These are phyloP conservation scores for Sinelater perroti DNA, from an alignment of 2,888 invertebrate genomes.

Conservation along the genomic window DNA sequence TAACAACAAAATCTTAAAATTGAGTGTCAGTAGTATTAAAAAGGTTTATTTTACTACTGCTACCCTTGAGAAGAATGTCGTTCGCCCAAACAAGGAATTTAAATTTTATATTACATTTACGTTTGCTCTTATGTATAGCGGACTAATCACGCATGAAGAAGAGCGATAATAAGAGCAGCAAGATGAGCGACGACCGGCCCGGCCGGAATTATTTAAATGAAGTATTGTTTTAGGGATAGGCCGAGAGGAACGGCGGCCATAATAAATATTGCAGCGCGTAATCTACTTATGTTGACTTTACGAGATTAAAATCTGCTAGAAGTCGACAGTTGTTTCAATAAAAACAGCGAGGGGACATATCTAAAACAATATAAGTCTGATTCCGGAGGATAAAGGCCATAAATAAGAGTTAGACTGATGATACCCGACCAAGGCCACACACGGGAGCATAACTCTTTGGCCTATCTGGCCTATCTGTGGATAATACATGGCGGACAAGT, in stretches of 20 bases:
- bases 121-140: no score
- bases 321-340: constrained; percentile 33
- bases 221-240: constrained; percentile 29
- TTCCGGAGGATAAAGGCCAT: constrained; percentile 53
- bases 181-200: no score
- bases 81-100: no score
- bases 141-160: no score
- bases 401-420: constrained; percentile 51
- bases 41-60: no score
- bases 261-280: constrained; percentile 30
- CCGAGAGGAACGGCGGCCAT: constrained; percentile 1
- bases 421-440: constrained; percentile 55
- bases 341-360: constrained; percentile 43
- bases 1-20: no score
- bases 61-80: no score
- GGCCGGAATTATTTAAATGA: constrained; percentile 30
- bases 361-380: constrained; percentile 53
- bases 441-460: constrained; percentile 54
- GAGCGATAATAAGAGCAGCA: no score
- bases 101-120: no score
- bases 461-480: constrained; percentile 55
- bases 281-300: constrained; percentile 34
- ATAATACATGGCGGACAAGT: constrained; percentile 55
- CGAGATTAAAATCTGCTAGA: constrained; percentile 33
- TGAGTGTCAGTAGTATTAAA: no score